Evolutionary conservation across 2,797 vertebrate species (phyloP).

Genomic region (Lagocephalus sceleratus): DNA sequence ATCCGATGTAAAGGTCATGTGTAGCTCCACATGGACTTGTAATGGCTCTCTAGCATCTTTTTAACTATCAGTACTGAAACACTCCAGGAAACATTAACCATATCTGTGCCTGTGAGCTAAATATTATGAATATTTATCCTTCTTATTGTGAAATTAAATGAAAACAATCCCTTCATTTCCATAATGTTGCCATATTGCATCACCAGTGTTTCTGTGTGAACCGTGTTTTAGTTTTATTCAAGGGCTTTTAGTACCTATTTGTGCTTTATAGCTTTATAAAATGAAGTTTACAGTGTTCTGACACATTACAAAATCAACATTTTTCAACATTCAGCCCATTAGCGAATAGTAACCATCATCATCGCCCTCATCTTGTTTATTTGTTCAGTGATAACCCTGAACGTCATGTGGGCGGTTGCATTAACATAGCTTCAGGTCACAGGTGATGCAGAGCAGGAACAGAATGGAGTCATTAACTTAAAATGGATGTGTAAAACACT

Average conservation of each 20-base stretch:
- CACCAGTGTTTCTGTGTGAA: slow-evolving; percentile 7
- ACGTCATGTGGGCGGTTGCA: neutral
- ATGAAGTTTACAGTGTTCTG: slow-evolving; percentile 20
- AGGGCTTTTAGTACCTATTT: slow-evolving; percentile 43
- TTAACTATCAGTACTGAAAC: too few relatives aligned
- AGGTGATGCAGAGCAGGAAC: slow-evolving; percentile 7
- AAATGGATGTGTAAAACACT: neutral
- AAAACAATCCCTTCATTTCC: slow-evolving; percentile 10
- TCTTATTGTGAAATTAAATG: neutral
- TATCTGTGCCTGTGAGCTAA: slow-evolving; percentile 41
- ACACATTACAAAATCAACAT: slow-evolving; percentile 19
- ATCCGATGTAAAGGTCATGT: slow-evolving; percentile 16
- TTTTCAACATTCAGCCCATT: slow-evolving; percentile 20
- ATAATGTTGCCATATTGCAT: slow-evolving; percentile 1
- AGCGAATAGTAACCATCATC: too few relatives aligned
- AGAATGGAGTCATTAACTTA: slow-evolving; percentile 1
- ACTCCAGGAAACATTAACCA: too few relatives aligned
- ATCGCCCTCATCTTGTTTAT: neutral
- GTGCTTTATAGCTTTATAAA: slow-evolving; percentile 33
- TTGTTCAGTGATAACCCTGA: slow-evolving; percentile 4
- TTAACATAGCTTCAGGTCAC: slow-evolving; percentile 7
- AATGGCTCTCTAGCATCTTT: neutral
- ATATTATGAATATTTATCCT: too few relatives aligned
- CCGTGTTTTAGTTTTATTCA: slow-evolving; percentile 23
- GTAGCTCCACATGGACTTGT: slow-evolving; percentile 16